Evolutionary conservation across 2,113 vertebrate genomes (phyloP).

Genomic region (Trachemys scripta): DNA sequence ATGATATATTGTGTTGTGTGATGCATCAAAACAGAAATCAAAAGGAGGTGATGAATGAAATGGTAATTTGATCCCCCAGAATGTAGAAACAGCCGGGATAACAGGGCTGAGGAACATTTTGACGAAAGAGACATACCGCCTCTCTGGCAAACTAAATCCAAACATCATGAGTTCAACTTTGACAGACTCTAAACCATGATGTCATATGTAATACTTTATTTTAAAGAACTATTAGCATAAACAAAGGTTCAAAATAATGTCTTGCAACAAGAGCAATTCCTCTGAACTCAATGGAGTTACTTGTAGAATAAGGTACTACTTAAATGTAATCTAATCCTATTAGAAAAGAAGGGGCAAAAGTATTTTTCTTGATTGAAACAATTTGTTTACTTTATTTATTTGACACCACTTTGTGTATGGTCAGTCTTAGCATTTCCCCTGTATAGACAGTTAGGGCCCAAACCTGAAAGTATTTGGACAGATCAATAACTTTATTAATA

Average conservation of each 20-base stretch:
- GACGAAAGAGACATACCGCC: rapidly evolving
- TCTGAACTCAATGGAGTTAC: neutral
- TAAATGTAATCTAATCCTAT: neutral
- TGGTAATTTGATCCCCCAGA: neutral
- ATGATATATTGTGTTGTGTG: neutral
- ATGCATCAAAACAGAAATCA: neutral
- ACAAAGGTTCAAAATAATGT: neutral
- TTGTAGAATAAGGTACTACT: neutral
- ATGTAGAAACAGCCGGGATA: rapidly evolving
- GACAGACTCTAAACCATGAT: neutral
- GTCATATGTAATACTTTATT: neutral
- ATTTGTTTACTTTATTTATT: neutral
- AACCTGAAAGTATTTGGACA: neutral
- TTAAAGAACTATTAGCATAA: neutral
- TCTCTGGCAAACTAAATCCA: neutral
- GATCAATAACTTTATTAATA: neutral
- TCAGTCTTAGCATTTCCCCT: neutral
- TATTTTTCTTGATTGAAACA: neutral
- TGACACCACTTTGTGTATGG: neutral
- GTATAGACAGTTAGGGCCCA: neutral
- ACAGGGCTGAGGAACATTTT: neutral
- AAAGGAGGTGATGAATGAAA: constrained; percentile 37
- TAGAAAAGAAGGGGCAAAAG: neutral
- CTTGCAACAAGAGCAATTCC: neutral
- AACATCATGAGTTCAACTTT: neutral